These are phyloP conservation scores for Drosophila nigritarsus DNA, from an alignment of 2,888 invertebrate species.

Conservation along the genomic window DNA sequence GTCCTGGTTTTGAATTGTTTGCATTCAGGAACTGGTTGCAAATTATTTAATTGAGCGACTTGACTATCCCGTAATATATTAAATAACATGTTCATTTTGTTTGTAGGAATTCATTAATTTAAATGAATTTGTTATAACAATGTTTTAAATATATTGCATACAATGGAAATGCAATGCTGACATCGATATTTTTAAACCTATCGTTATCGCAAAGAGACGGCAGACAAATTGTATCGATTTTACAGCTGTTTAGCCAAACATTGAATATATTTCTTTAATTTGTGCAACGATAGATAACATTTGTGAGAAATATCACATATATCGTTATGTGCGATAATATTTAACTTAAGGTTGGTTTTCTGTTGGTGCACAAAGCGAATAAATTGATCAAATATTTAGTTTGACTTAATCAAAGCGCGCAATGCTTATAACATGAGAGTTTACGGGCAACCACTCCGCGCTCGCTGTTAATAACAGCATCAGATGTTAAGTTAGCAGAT, in stretches of 20 bases:
- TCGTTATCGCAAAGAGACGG: neutral
- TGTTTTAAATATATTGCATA: neutral
- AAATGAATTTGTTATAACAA: neutral
- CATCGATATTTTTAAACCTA: neutral
- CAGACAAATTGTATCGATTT: neutral
- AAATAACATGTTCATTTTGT: neutral
- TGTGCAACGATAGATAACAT: neutral
- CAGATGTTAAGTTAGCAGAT: conserved; percentile 10
- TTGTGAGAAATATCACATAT: neutral
- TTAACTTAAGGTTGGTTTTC: neutral
- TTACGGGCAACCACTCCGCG: conserved; percentile 1
- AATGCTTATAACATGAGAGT: neutral
- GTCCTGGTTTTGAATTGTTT: conserved; percentile 27
- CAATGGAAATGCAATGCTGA: neutral
- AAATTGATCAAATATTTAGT: neutral
- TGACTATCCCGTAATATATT: neutral
- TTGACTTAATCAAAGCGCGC: neutral
- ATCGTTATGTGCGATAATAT: neutral
- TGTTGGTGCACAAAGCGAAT: neutral
- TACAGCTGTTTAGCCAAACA: neutral
- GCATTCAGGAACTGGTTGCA: neutral
- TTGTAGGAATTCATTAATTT: too few relatives aligned
- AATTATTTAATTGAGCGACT: neutral
- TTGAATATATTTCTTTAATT: neutral
- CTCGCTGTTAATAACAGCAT: conserved; percentile 11